These are phyloP conservation scores for Drosophila subsilvestris DNA, from an alignment of 2,888 invertebrate genomes.

Conservation along the genomic window DNA sequence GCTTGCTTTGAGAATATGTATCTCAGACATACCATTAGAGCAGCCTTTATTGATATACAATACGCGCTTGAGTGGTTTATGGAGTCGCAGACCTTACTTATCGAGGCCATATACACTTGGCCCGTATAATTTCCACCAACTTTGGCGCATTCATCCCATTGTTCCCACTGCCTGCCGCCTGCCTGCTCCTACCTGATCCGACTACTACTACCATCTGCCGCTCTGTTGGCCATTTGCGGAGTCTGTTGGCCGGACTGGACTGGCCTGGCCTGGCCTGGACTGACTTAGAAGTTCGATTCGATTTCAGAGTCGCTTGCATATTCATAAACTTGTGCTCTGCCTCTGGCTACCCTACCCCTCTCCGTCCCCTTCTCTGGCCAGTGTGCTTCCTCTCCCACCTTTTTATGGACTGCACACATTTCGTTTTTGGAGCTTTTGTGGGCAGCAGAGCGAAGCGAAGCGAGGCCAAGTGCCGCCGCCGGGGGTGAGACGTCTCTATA, in stretches of 20 bases:
- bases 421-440: constrained; percentile 46
- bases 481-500: constrained; percentile 63
- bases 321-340: constrained; percentile 62
- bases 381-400: constrained; percentile 14
- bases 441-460: too few relatives aligned
- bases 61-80: constrained; percentile 4
- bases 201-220: too few relatives aligned
- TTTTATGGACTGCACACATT: constrained; percentile 65
- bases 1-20: not conserved
- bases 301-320: constrained; percentile 61
- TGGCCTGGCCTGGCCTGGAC: constrained; percentile 32
- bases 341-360: not conserved
- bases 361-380: not conserved
- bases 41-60: constrained; percentile 14
- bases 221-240: constrained; percentile 22
- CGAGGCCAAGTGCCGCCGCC: constrained; percentile 20
- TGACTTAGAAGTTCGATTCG: constrained; percentile 64
- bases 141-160: constrained; percentile 28
- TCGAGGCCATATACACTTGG: constrained; percentile 29
- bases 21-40: not conserved
- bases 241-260: constrained; percentile 12
- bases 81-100: constrained; percentile 30
- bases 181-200: not conserved
- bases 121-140: not conserved
- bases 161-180: constrained; percentile 7